Conservation (phyloP, 2,797 vertebrate species). For the Aphelocoma californica region DNA sequence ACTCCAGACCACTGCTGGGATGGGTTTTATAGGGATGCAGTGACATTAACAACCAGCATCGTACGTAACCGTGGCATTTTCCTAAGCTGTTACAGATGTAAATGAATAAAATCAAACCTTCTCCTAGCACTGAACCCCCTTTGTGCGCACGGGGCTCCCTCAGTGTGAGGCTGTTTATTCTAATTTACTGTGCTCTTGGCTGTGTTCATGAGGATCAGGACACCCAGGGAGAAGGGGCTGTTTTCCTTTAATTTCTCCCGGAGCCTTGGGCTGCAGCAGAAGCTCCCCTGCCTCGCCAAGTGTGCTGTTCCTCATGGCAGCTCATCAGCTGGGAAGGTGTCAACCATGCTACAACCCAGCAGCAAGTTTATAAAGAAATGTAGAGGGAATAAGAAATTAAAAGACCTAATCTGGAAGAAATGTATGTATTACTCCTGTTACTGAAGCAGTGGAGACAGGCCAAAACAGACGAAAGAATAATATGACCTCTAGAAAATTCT, state of each 20-base stretch:
- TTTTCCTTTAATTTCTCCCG: background rate
- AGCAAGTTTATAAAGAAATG: background rate
- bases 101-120: background rate
- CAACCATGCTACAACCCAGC: background rate
- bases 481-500: background rate
- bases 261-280: background rate
- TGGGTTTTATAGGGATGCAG: background rate
- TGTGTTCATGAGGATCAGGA: background rate
- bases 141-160: background rate
- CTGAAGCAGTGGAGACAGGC: background rate
- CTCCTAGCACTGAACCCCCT: background rate
- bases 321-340: background rate
- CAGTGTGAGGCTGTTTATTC: background rate
- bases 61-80: fast-evolving
- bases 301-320: background rate
- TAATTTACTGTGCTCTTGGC: background rate
- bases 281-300: background rate
- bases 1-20: background rate
- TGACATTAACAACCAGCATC: background rate
- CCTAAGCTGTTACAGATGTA: background rate
- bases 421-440: background rate
- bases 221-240: background rate
- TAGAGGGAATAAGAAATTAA: background rate
- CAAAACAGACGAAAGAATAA: background rate
- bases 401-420: background rate